Evolutionary conservation across 2,888 invertebrate genomes (phyloP).

Genomic region (Stenodema calcarata): DNA sequence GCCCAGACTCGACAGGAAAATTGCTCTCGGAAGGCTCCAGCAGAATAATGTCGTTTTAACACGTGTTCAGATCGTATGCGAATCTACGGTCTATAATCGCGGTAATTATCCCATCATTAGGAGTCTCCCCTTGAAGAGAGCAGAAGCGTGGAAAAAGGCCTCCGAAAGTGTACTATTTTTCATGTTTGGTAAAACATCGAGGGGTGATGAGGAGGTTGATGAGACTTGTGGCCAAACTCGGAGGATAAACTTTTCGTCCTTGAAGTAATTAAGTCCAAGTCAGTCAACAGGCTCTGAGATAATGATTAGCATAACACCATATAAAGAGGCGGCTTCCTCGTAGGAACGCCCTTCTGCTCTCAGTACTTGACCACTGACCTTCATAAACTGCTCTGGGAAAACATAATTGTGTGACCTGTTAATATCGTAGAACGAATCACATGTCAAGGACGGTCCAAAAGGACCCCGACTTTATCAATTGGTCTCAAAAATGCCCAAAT

Average conservation of each 20-base stretch:
- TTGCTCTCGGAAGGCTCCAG: not conserved
- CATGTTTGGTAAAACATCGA: not conserved
- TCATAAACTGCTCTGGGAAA: not conserved
- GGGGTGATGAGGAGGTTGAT: not conserved
- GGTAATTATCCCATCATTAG: not conserved
- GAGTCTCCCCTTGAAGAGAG: not conserved
- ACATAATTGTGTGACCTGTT: not conserved
- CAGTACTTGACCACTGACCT: not conserved
- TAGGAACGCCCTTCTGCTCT: not conserved
- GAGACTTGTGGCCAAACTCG: not conserved
- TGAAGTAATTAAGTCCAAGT: not conserved
- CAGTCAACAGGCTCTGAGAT: not conserved
- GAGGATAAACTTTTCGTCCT: not conserved
- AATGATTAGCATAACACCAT: not conserved
- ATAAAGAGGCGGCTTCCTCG: not conserved
- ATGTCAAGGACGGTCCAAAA: too few species aligned
- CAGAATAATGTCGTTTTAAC: not conserved
- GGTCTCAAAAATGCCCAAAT: too few species aligned
- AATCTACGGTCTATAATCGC: not conserved
- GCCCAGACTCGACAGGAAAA: not conserved
- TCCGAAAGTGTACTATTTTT: not conserved
- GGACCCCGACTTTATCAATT: too few species aligned
- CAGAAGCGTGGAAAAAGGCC: not conserved
- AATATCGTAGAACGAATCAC: too few species aligned
- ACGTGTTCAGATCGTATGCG: not conserved